Evolutionary conservation across 2,888 invertebrate species (phyloP).

Genomic region (Bruchidius siliquastri): DNA sequence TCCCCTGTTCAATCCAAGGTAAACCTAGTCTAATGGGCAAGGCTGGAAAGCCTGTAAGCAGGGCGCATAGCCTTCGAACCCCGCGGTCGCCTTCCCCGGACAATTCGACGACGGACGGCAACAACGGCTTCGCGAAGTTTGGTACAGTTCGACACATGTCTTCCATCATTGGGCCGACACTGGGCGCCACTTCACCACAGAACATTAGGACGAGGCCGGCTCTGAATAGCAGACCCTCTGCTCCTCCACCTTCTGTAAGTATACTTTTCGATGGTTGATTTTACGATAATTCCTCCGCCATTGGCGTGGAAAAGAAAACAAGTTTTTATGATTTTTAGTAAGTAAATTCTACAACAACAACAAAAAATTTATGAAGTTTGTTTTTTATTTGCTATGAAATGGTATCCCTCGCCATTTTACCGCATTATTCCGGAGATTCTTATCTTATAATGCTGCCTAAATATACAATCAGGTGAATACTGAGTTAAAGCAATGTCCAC

Average conservation of each 20-base stretch:
- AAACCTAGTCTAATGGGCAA: not conserved
- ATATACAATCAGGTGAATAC: too few species aligned
- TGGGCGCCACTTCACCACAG: conserved; percentile 29
- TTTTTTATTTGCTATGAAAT: too few species aligned
- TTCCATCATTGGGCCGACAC: conserved; percentile 52
- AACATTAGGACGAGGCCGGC: conserved; percentile 36
- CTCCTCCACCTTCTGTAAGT: conserved; percentile 42
- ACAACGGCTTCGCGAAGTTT: conserved; percentile 36
- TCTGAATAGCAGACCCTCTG: conserved; percentile 39
- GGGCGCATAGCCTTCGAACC: conserved; percentile 81
- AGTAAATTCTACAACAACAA: too few species aligned
- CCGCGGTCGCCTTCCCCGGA: conserved; percentile 63
- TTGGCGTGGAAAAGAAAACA: too few species aligned
- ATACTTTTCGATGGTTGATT: not conserved
- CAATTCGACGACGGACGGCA: conserved; percentile 42
- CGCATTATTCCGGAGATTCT: too few species aligned
- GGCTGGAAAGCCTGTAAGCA: conserved; percentile 50
- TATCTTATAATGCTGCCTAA: too few species aligned
- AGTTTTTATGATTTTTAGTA: too few species aligned
- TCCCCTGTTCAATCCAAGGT: not conserved
- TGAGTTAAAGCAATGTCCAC: too few species aligned
- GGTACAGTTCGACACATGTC: conserved; percentile 45
- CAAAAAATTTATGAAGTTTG: too few species aligned
- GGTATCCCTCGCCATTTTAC: too few species aligned
- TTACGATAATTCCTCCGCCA: too few species aligned